phyloP scores from a whole-genome alignment of 2,888 invertebrate species.

The Campoplex capitator region DNA sequence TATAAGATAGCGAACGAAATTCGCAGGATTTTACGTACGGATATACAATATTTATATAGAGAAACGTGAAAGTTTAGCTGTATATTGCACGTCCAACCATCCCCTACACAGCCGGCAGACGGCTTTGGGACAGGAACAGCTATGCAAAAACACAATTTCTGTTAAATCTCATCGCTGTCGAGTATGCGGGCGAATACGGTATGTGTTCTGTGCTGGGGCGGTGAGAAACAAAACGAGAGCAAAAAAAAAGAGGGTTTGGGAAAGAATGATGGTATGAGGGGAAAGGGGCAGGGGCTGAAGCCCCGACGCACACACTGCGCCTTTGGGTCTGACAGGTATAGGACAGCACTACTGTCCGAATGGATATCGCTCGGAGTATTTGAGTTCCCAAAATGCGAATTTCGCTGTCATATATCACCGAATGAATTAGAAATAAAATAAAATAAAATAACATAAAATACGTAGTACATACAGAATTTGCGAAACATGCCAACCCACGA shows the following conservation, averaged over 20 bases:
- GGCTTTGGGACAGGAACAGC: constrained; percentile 49
- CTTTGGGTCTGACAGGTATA: constrained; percentile 62
- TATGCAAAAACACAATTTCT: constrained; percentile 63
- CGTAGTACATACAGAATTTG: neutral
- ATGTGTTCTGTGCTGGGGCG: constrained; percentile 9
- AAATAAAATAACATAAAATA: neutral
- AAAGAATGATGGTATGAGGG: neutral
- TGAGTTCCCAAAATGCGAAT: constrained; percentile 64
- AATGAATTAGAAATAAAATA: constrained; percentile 37
- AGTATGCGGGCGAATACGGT: constrained; percentile 36
- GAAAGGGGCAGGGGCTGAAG: neutral
- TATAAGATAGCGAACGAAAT: neutral
- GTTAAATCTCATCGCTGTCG: constrained; percentile 62
- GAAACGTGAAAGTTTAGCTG: neutral
- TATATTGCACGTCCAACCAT: constrained; percentile 32
- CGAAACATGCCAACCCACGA: neutral
- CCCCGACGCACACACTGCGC: constrained; percentile 12
- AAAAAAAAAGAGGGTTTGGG: constrained; percentile 2
- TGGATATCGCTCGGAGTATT: constrained; percentile 53
- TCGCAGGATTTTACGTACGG: neutral
- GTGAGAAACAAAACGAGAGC: constrained; percentile 51
- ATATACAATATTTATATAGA: too few species aligned
- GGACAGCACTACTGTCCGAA: constrained; percentile 52
- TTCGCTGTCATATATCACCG: constrained; percentile 53
- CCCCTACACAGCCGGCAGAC: constrained; percentile 3